Base-by-base conservation (phyloP, 2,797 vertebrate genomes). In the Parauchenoglanis punctatus region DNA sequence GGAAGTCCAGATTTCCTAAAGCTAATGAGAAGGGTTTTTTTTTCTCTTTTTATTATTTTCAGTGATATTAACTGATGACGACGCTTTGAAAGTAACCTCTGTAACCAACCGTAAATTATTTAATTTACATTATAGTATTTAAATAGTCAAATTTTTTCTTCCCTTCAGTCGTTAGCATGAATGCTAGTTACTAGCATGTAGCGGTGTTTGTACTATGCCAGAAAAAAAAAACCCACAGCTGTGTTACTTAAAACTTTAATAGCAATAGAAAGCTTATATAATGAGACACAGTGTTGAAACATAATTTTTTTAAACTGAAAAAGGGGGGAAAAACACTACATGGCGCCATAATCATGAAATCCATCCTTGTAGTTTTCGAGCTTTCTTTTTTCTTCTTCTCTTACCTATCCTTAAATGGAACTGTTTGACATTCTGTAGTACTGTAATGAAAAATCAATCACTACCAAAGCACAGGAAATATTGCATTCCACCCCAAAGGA, bases 341-440 rank as follows among this genome's bases (percentile, higher is more conserved):
- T 44, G 12, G 44, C 10, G 23, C 23, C 72, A 73, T 25, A 46
- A 4, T 3, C 40, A 52, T 52, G 25, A 5, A 15, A 23, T 72
- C 35, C 35, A 11, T 52, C 25, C 13, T 52, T 13, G 5, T 17
- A 13, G 13, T 77, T 77, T 54, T 3, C 15, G 7, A 46, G 23
- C 2, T 31, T 56, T 35, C 7, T 31, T 28, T 15, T 20, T n/a
- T n/a, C 7, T 52, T 76, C 1, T 3, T 28, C 18, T 23, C 17
- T 49, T 15, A 58, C 44, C 13, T 17, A 83, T 2, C 25, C 17
- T 89, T 86, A 18, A 72, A 49, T 25, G 44, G 46, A 61, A 67
- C 76, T 61, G 46, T 84, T 83, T 80, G 84, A 61, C 80, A 76
- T 77, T 83, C 67, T 46, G 10, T 12, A 70, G 70, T 61, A 28